Conservation (phyloP, 2,888 invertebrate genomes). For the Pristionchus arcanus region DNA sequence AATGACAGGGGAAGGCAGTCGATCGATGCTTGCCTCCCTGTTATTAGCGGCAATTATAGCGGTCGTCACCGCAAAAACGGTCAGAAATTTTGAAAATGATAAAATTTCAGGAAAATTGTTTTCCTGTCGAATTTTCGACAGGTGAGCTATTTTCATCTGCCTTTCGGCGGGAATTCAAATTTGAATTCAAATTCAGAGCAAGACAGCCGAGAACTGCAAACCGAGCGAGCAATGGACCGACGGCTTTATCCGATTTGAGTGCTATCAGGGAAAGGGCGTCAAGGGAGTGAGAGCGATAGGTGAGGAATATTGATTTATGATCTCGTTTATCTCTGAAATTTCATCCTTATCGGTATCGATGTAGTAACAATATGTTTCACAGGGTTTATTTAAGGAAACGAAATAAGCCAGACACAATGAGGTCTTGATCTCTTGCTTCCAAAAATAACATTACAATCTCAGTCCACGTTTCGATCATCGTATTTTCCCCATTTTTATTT, state of each 20-base stretch:
- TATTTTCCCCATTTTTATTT: too few relatives aligned
- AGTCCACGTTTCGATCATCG: too few relatives aligned
- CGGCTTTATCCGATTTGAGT: not conserved
- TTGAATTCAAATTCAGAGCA: not conserved
- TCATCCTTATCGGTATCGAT: not conserved
- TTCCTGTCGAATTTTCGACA: not conserved
- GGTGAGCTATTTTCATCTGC: not conserved
- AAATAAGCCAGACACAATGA: not conserved
- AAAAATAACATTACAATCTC: too few relatives aligned
- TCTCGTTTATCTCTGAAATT: too few relatives aligned
- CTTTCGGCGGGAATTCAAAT: not conserved
- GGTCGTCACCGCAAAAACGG: too few relatives aligned
- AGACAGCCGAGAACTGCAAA: not conserved
- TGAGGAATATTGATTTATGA: not conserved
- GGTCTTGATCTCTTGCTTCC: too few relatives aligned
- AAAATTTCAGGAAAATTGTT: not conserved
- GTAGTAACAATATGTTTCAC: not conserved
- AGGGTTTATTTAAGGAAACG: not conserved
- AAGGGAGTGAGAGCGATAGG: not conserved
- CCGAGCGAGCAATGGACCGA: not conserved
- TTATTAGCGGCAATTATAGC: too few relatives aligned
- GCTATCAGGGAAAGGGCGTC: not conserved
- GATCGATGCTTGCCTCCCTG: too few relatives aligned
- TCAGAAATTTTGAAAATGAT: too few relatives aligned
- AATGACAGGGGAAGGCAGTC: too few relatives aligned